Percentiles rank a stretch among this genome's conserved stretches.
These are phyloP conservation scores for Clusia tigrina DNA, from an alignment of 2,888 invertebrate species.

Conservation along the genomic window DNA sequence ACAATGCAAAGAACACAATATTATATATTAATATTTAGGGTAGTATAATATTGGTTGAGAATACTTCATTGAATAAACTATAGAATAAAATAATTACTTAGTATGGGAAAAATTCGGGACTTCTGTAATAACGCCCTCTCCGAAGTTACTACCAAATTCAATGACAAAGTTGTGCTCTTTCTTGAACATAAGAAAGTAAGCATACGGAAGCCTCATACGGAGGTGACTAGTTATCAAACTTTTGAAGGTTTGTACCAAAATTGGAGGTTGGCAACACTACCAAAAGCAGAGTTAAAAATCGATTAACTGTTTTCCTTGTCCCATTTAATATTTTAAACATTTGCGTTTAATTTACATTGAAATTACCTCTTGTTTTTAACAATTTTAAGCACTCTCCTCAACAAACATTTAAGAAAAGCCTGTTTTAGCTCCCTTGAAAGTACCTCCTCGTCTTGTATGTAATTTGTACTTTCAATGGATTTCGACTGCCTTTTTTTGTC, in stretches of 20 bases:
- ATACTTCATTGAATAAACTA: too few relatives aligned
- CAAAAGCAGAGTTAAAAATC: slow-evolving; percentile 17
- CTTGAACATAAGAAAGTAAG: too few relatives aligned
- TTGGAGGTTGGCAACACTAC: neutral
- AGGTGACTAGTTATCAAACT: too few relatives aligned
- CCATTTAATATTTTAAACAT: neutral
- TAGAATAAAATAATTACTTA: too few relatives aligned
- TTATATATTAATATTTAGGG: too few relatives aligned
- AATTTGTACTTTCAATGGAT: slow-evolving; percentile 39
- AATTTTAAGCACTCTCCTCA: slow-evolving; percentile 42
- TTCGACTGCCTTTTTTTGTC: neutral
- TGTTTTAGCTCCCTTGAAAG: slow-evolving; percentile 33
- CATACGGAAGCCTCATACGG: too few relatives aligned
- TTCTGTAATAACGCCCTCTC: too few relatives aligned
- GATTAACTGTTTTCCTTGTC: slow-evolving; percentile 13
- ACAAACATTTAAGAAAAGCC: slow-evolving; percentile 44
- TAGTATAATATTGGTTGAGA: too few relatives aligned
- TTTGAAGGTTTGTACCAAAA: neutral
- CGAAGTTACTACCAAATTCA: too few relatives aligned
- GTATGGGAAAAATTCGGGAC: too few relatives aligned
- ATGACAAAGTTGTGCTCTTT: too few relatives aligned
- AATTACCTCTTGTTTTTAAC: slow-evolving; percentile 45
- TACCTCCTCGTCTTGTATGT: slow-evolving; percentile 41
- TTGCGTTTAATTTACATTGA: slow-evolving; percentile 21
- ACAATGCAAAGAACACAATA: too few relatives aligned